Conservation (phyloP, 2,797 vertebrate species). For the Leuciscus waleckii region DNA sequence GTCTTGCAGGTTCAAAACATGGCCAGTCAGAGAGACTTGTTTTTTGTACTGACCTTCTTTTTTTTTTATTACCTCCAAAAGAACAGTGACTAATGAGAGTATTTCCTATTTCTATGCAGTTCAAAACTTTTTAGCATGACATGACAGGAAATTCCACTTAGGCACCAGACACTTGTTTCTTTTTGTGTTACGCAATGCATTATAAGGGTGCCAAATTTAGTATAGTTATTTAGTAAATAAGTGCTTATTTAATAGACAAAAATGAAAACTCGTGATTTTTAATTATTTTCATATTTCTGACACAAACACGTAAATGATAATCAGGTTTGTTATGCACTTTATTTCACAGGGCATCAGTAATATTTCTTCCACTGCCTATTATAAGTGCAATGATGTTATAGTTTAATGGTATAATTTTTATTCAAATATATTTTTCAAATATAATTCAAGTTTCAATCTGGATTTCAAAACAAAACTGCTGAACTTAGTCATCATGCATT, state of each 20-base stretch:
- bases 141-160: background rate
- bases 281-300: background rate
- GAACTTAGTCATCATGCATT: background rate
- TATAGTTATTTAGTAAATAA: too few species aligned
- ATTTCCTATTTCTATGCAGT: background rate
- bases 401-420: background rate
- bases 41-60: background rate
- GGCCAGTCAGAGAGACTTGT: background rate
- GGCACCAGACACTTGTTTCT: background rate
- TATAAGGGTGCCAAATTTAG: background rate
- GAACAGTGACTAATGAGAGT: background rate
- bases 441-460: background rate
- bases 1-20: background rate
- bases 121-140: conserved; percentile 11
- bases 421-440: background rate
- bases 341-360: background rate
- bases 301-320: background rate
- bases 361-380: background rate
- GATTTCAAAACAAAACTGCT: background rate
- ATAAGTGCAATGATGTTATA: background rate
- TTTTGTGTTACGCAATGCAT: background rate
- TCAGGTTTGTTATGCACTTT: background rate
- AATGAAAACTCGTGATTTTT: background rate
- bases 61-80: background rate
- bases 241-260: background rate